Evolutionary conservation across 2,888 invertebrate genomes (phyloP).

Genomic region (Apodemia duryi): DNA sequence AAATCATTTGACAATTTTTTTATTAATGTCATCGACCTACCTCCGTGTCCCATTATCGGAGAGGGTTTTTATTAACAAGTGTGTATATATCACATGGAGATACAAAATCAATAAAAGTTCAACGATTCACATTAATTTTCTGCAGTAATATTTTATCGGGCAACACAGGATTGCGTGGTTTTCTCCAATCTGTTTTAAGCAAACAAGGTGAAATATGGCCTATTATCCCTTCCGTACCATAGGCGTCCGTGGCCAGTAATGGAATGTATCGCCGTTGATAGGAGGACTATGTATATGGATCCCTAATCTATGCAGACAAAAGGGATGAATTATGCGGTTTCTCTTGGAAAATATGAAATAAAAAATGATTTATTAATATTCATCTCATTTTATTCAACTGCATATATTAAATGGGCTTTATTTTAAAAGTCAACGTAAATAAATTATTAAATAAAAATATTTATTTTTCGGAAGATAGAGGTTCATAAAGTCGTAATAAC

Average conservation of each 20-base stretch:
- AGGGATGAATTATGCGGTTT: not conserved
- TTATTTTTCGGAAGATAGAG: too few relatives aligned
- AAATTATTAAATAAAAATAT: too few relatives aligned
- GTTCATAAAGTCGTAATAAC: too few relatives aligned
- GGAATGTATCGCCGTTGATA: not conserved
- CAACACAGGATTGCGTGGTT: not conserved
- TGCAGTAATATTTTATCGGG: not conserved
- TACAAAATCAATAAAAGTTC: not conserved
- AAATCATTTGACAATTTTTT: too few relatives aligned
- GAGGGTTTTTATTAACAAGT: too few relatives aligned
- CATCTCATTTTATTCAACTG: not conserved
- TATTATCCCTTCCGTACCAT: slow-evolving; percentile 7
- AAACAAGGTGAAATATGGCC: slow-evolving; percentile 4
- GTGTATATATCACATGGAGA: too few relatives aligned
- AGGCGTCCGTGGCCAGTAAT: not conserved
- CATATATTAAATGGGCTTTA: not conserved
- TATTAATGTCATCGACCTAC: too few relatives aligned
- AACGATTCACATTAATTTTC: not conserved
- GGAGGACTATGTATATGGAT: not conserved
- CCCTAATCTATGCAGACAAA: not conserved
- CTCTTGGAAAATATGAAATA: not conserved
- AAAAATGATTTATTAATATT: not conserved
- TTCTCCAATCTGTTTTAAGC: slow-evolving; percentile 4
- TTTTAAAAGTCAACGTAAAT: too few relatives aligned
- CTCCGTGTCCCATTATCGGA: too few relatives aligned